Evolutionary conservation across 2,888 invertebrate species (phyloP), one percentile per base, ranked within the genome.

Genomic region (Chalcosyrphus nemorum): DNA sequence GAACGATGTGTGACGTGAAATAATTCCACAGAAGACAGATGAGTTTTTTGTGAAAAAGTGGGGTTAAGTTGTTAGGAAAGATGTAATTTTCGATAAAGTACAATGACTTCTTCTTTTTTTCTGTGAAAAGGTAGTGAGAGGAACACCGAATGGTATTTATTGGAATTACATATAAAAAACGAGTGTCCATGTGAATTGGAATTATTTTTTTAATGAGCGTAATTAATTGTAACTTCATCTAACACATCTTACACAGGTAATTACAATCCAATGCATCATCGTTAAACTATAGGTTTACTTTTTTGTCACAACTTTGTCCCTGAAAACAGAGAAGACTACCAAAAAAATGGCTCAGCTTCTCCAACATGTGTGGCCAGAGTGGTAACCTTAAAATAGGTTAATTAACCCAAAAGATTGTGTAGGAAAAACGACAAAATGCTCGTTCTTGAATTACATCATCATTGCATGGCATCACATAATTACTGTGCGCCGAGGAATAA

Each of bases 401-500:
- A 74, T 82, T 72, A 78, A 74, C 78, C 68, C 66, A 56, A 72
- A 77, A 65, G 70, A 43, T 47, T 38, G 50, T 32, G 50, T 9
- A 52, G n/a, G 52, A 29, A 29, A 45, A 61, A 41, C 38, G 19
- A 56, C 52, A 54, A 54, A 63, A 21, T 21, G 27, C 9, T 66
- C 9, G 35, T 19, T 72, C 77, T 82, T 63, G 43, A 68, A 50
- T 82, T 82, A 82, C 78, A 82, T 82, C 78, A 77, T 75, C 63
- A 52, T 81, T 72, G 78, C 72, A 78, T 68, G 78, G 56, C 66
- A 78, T 78, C 82, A 72, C 47, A 78, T 78, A 72, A 82, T 78
- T 77, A 77, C 59, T 54, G 50, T 65, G 29, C 52, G 52, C 43
- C 45, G 41, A 70, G 21, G 45, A 61, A 45, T 45, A 32, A 35